Percentiles rank a stretch among this genome's conserved stretches.
Conservation (phyloP, 2,113 vertebrate species). For the Ceyx melanurus region DNA sequence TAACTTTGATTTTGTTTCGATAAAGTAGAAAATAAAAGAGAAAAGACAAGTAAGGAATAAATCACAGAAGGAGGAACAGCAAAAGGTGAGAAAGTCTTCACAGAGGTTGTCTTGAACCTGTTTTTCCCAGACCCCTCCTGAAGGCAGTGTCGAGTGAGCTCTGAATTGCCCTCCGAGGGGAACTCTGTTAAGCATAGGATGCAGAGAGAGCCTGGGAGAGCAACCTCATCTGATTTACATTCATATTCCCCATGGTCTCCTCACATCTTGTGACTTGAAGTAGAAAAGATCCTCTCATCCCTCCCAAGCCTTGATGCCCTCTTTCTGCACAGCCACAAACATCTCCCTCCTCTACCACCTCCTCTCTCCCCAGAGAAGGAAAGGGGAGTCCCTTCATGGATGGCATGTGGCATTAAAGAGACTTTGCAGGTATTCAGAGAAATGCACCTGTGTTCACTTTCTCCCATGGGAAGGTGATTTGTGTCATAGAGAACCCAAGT, state of each 20-base stretch:
- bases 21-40: not conserved
- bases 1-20: not conserved
- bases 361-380: not conserved
- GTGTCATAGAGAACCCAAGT: not conserved
- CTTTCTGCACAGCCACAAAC: not conserved
- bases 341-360: not conserved
- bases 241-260: not conserved
- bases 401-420: accelerated
- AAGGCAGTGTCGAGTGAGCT: not conserved
- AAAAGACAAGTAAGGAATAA: not conserved
- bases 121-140: not conserved
- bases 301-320: not conserved
- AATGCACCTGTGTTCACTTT: accelerated
- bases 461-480: not conserved
- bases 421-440: not conserved
- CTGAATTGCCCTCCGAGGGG: not conserved
- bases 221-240: not conserved
- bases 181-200: not conserved
- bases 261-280: accelerated
- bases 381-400: not conserved
- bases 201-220: not conserved
- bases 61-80: not conserved
- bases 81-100: not conserved
- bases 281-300: not conserved
- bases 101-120: not conserved